Base-by-base conservation (phyloP, 1,140 invertebrate species). In the Pogonomyrmex barbatus region DNA sequence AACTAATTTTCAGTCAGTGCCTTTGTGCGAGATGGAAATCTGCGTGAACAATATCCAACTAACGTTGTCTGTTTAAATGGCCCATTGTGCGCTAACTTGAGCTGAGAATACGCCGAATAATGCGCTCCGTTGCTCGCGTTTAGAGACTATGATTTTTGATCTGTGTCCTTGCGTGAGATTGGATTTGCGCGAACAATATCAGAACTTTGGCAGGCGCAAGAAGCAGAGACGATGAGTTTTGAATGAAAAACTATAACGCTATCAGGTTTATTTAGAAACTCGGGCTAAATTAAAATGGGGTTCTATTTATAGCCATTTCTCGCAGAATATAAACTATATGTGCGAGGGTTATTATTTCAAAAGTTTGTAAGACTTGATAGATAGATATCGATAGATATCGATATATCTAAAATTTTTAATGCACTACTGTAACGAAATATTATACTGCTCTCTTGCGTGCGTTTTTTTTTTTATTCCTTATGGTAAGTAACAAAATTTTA, bases 21-120 rank as follows among this genome's bases (percentile, higher is more conserved):
- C 63, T 81, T 81, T 68, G 36, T 81, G 30, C 36, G 8, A 52
- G 62, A 79, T 42, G 47, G 47, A 33, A 52, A 68, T 81, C 47
- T 54, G 36, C 47, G 36, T 68, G 77, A 81, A 81, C 63, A 70
- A 68, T 81, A 70, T 82, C 68, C 33, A 71, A 47, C 24, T 45
- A 82, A 82, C 79, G 50, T 60, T 17, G 36, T 5, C 54, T 60
- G 54, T 58, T 82, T 47, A 82, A 82, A 17, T 73, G 1, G n/a
- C 4, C 12, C 54, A 73, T 73, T 47, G 50, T 73, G 42, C 30
- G 30, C 17, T 67, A 82, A 47, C 54, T 73, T 39, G 50, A 68
- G 14, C 14, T 58, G 67, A 73, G 79, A 60, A 71, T 73, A 24
- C 36, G 10, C 33, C 2, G 79, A 71, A 60, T 82, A 73, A 82